Evolutionary conservation across 1,140 invertebrate species (phyloP).

Genomic region (Drosophila lowei): DNA sequence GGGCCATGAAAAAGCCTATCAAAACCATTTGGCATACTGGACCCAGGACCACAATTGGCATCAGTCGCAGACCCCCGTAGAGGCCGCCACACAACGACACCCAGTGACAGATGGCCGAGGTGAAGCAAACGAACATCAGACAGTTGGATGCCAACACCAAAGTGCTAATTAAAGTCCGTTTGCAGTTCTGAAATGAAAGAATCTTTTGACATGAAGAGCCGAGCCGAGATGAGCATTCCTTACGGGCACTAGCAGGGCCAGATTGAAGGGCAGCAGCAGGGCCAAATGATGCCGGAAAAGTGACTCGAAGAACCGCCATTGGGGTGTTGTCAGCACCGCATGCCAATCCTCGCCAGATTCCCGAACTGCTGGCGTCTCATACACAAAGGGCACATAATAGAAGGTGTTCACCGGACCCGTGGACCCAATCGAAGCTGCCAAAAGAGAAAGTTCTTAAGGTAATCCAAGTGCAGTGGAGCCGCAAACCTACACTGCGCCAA

Average conservation of each 20-base stretch:
- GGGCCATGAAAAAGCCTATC: slow-evolving; percentile 30
- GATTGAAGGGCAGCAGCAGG: slow-evolving; percentile 48
- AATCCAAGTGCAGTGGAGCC: too few species aligned
- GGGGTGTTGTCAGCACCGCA: slow-evolving; percentile 27
- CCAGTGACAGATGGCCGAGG: slow-evolving; percentile 42
- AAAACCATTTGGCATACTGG: slow-evolving; percentile 48
- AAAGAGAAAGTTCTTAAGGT: not conserved
- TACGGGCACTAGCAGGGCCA: slow-evolving; percentile 54
- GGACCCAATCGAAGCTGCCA: slow-evolving; percentile 34
- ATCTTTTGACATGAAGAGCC: not conserved
- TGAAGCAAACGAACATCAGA: slow-evolving; percentile 49
- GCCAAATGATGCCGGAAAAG: slow-evolving; percentile 61
- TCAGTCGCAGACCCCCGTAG: slow-evolving; percentile 23
- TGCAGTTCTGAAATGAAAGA: slow-evolving; percentile 45
- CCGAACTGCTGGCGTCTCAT: slow-evolving; percentile 17
- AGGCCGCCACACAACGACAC: slow-evolving; percentile 23
- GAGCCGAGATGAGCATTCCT: slow-evolving; percentile 5
- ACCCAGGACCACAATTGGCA: slow-evolving; percentile 42
- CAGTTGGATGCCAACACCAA: slow-evolving; percentile 53
- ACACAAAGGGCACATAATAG: slow-evolving; percentile 56
- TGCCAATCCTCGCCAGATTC: slow-evolving; percentile 22
- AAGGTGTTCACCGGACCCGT: slow-evolving; percentile 55
- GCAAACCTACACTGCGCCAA: slow-evolving; percentile 51
- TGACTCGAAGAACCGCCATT: slow-evolving; percentile 53
- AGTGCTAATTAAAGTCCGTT: slow-evolving; percentile 48